Evolutionary conservation across 2,113 vertebrate species (phyloP), one percentile per base, ranked within the genome.

Genomic region (Limanda limanda): DNA sequence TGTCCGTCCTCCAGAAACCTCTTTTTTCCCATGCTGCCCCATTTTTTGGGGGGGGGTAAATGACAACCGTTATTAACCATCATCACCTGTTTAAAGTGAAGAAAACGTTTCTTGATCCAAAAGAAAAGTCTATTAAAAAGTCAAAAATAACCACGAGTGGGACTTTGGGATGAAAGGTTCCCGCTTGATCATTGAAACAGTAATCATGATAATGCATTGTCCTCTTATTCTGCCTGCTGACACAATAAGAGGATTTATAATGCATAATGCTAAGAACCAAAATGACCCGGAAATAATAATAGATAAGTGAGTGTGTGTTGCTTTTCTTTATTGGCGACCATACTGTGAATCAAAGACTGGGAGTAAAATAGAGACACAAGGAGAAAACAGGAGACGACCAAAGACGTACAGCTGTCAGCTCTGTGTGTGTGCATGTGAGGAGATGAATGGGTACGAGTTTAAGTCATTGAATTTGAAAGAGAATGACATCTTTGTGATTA

Each of bases 191-290:
- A 70, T 58, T 66, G 60, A 68, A 40, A 68, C 70, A 85, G 67
- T 74, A 90, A 92, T 91, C 77, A 88, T 57, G 72, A 76, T 83
- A 87, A 91, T 88, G 87, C 82, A 59, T 81, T 86, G 70, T 72
- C 31, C 31, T 31, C 31, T 31, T 31, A 31, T 31, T 31, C 27
- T 7, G 65, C 59, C 76, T 83, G 73, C 74, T 86, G 78, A 66
- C 67, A 77, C 73, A 81, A 62, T 86, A 90, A 89, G 91, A 91
- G 89, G 91, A 89, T 89, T 91, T 84, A 65, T 45, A 86, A 64
- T n/a, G 52, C 24, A 74, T 82, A 86, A 90, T 59, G 20, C 73
- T 20, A 31, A 69, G 67, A 79, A 70, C 76, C 57, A 67, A 83
- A 83, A 55, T 25, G 72, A 83, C 52, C 72, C 14, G 20, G 64